phyloP scores from a whole-genome alignment of 2,113 vertebrate genomes.

The Tragelaphus imberbis region DNA sequence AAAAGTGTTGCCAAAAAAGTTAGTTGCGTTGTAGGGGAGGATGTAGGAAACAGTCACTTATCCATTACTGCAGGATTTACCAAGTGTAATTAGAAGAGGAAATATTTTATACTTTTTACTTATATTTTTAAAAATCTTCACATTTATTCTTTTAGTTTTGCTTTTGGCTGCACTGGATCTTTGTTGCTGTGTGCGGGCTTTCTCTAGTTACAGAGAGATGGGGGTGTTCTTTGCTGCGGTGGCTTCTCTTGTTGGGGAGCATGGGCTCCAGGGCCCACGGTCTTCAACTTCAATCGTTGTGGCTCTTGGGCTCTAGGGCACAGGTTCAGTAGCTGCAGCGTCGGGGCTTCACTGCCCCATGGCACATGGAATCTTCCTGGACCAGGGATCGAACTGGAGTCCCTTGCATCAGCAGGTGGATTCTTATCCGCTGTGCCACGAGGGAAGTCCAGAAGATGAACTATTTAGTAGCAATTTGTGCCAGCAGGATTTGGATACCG shows the following conservation, averaged over 20 bases:
- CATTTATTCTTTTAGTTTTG: neutral
- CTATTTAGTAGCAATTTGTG: neutral
- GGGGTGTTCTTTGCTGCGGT: neutral
- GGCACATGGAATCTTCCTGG: neutral
- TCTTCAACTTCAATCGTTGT: fast-evolving
- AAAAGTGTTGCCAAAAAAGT: neutral
- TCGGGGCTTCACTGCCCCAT: neutral
- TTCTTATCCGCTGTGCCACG: neutral
- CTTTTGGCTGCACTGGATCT: neutral
- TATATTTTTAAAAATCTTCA: neutral
- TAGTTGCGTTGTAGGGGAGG: neutral
- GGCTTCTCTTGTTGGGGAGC: neutral
- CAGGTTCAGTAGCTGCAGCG: neutral
- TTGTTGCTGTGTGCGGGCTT: neutral
- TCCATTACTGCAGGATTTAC: neutral
- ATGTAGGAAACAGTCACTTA: neutral
- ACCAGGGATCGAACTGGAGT: neutral
- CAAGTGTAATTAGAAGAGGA: neutral
- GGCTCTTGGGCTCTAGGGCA: neutral
- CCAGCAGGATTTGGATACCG: neutral
- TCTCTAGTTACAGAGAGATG: neutral
- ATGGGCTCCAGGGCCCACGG: fast-evolving
- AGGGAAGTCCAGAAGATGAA: neutral
- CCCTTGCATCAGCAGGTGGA: neutral
- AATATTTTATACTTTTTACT: neutral